These are phyloP conservation scores for Plusia festucae DNA, from an alignment of 2,888 invertebrate species.

Conservation along the genomic window DNA sequence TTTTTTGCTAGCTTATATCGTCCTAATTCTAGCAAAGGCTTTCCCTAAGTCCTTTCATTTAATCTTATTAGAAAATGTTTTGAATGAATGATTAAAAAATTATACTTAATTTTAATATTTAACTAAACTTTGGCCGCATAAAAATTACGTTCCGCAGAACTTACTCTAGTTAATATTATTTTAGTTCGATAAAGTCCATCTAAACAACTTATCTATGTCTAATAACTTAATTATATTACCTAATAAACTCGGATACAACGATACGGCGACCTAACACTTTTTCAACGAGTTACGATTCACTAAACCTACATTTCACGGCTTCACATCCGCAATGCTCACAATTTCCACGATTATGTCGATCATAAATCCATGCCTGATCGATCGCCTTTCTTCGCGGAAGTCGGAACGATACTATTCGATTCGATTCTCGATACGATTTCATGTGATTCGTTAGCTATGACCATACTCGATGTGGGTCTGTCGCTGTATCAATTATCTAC, in stretches of 20 bases:
- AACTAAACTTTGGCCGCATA: too few relatives aligned
- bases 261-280: not conserved
- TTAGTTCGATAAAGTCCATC: not conserved
- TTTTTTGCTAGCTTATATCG: too few relatives aligned
- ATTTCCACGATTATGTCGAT: slow-evolving; percentile 55
- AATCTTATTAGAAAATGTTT: too few relatives aligned
- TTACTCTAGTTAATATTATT: too few relatives aligned
- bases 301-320: slow-evolving; percentile 42
- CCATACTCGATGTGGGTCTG: slow-evolving; percentile 52
- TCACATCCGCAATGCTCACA: slow-evolving; percentile 45
- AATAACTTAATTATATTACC: not conserved
- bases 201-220: not conserved
- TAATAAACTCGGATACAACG: not conserved
- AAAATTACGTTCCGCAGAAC: too few relatives aligned
- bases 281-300: slow-evolving; percentile 35
- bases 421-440: slow-evolving; percentile 22
- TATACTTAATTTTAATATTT: too few relatives aligned
- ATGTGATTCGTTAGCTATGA: slow-evolving; percentile 61
- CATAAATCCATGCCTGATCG: slow-evolving; percentile 54
- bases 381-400: slow-evolving; percentile 60
- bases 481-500: slow-evolving; percentile 61
- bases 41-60: too few relatives aligned
- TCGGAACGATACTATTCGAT: slow-evolving; percentile 53
- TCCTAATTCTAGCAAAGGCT: too few relatives aligned
- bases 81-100: too few relatives aligned